phyloP scores from a whole-genome alignment of 2,797 vertebrate species.

The Acanthornis magna region DNA sequence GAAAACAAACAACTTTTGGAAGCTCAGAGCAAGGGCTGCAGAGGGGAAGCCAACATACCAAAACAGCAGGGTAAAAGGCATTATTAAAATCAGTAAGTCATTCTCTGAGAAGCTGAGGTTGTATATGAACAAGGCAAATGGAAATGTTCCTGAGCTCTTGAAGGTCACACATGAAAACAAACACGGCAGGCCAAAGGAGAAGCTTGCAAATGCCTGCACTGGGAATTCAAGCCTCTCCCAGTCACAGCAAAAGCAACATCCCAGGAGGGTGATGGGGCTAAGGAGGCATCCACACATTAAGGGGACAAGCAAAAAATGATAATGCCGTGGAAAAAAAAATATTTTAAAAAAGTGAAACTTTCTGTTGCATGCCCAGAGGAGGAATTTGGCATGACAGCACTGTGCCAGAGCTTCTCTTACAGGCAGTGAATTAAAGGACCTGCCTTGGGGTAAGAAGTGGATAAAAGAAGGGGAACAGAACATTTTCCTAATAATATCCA shows the following conservation, averaged over 20 bases:
- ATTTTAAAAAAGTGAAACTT: neutral
- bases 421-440: neutral
- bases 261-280: neutral
- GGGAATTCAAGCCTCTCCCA: neutral
- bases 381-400: neutral
- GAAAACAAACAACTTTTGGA: constrained; percentile 70
- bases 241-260: neutral
- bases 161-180: constrained; percentile 21
- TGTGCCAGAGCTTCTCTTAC: neutral
- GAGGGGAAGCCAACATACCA: constrained; percentile 59
- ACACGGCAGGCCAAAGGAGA: constrained; percentile 18
- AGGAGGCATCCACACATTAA: neutral
- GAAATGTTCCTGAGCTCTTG: constrained; percentile 6
- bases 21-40: constrained; percentile 27
- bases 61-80: constrained; percentile 68
- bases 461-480: neutral
- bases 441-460: neutral
- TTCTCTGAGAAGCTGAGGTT: constrained; percentile 34
- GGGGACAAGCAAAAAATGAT: neutral
- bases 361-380: neutral
- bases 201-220: neutral
- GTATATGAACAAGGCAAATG: neutral
- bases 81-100: constrained; percentile 67
- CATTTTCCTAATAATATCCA: neutral
- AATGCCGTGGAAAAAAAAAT: neutral